Base-by-base conservation (phyloP, 2,797 vertebrate species). In the Sebastes taczanowskii region DNA sequence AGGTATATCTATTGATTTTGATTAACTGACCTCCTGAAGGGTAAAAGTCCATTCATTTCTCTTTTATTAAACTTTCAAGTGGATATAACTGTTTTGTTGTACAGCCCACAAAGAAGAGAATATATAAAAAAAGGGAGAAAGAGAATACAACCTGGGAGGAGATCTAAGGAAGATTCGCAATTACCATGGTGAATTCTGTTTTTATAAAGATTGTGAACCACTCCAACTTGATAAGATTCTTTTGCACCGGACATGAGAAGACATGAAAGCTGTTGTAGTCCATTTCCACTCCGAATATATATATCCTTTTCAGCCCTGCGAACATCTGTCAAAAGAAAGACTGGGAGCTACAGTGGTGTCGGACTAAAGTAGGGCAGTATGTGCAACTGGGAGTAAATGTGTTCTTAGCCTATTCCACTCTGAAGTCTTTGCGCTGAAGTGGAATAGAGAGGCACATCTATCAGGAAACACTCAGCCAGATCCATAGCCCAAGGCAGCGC, bases 311-410 rank as follows among this genome's bases (percentile, higher is more conserved):
- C 69, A 42, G 32, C 63, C 82, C 25, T 65, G 80, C 20, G 23
- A 81, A 81, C 62, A 82, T 81, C 80, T 77, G 66, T 87, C 32
- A 82, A 79, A 88, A 81, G 58, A 78, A 85, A 81, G 71, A 84
- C 63, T 81, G 55, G 61, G 74, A 88, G 80, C 65, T 81, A 62
- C 73, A 77, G 59, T 71, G 74, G 77, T 85, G 80, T 72, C 81
- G 84, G 83, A 77, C 81, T 85, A 82, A 94, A 94, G 82, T 93
- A 91, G 89, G 86, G 82, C 89, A 91, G 70, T 76, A 25, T 90
- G 88, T 88, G 80, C 90, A 90, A 88, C 85, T 90, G 89, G 90
- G 91, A 93, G 85, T 86, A 86, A 91, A 88, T 86, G 88, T 91
- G 85, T 91, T 90, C 84, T 91, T 90, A 87, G 85, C 85, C 86